phyloP scores from a whole-genome alignment of 2,797 vertebrate species.

The Gallinago solitaria region DNA sequence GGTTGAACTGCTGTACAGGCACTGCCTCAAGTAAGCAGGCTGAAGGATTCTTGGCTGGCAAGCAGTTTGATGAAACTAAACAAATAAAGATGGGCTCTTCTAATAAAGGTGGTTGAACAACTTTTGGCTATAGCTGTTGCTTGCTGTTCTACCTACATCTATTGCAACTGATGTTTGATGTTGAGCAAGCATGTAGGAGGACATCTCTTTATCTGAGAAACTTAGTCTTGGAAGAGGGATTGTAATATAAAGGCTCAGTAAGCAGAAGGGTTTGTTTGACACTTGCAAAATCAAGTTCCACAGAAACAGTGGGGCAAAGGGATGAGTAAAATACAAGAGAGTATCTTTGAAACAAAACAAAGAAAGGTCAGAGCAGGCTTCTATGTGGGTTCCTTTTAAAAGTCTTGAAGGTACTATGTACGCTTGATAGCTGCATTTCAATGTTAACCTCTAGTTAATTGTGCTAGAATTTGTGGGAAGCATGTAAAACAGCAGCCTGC shows the following conservation, averaged over 20 bases:
- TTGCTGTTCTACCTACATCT: background rate
- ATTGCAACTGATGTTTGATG: background rate
- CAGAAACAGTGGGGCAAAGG: background rate
- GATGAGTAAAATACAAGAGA: fast-evolving
- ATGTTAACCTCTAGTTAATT: background rate
- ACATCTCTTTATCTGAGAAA: background rate
- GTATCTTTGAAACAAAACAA: background rate
- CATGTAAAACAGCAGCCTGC: background rate
- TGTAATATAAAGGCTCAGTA: background rate
- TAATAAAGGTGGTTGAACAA: background rate
- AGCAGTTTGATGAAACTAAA: background rate
- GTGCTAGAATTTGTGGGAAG: background rate
- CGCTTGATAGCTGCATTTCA: background rate
- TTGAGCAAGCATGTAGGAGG: slow-evolving; percentile 41
- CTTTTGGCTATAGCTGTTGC: background rate
- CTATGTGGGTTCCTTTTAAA: background rate
- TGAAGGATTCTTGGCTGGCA: background rate
- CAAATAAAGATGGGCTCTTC: background rate
- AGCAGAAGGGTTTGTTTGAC: background rate
- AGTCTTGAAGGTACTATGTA: background rate
- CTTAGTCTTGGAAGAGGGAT: background rate
- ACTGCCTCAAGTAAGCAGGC: background rate
- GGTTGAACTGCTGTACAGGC: background rate
- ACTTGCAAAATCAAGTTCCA: background rate
- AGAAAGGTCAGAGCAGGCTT: background rate